A percentile compares a stretch with the other conserved stretches of the same genome.
phyloP scores from a whole-genome alignment of 2,113 vertebrate species.

The Corydoras maculifer region DNA sequence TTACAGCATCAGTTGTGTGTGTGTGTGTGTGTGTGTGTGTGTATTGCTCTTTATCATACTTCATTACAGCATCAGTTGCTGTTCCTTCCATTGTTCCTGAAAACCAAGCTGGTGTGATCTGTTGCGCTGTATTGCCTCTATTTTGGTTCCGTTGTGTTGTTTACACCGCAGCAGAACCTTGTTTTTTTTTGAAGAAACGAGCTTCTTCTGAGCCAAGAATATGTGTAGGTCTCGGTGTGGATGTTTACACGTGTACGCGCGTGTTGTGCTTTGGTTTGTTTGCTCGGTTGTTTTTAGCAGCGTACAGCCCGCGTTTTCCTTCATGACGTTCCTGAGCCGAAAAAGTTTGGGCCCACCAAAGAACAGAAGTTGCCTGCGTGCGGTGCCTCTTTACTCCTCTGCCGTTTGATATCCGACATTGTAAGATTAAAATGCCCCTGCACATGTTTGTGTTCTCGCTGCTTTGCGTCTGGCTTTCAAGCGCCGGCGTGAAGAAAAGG shows the following conservation, averaged over 20 bases:
- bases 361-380: constrained; percentile 50
- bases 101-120: constrained; percentile 28
- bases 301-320: constrained; percentile 2
- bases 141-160: constrained; percentile 38
- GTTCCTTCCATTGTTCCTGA: constrained; percentile 30
- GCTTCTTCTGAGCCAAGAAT: constrained; percentile 29
- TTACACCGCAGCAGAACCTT: constrained; percentile 27
- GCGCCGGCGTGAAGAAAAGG: constrained; percentile 53
- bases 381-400: constrained; percentile 60
- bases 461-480: constrained; percentile 54
- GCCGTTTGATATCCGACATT: constrained; percentile 68
- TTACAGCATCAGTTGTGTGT: too few relatives aligned
- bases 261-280: constrained; percentile 28
- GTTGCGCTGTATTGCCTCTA: constrained; percentile 28
- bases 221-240: constrained; percentile 16
- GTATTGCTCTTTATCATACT: background rate
- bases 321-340: constrained; percentile 33
- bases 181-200: constrained; percentile 32
- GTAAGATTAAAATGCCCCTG: constrained; percentile 51
- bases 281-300: constrained; percentile 16
- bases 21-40: too few relatives aligned
- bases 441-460: background rate
- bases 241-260: constrained; percentile 33
- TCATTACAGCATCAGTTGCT: background rate
- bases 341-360: constrained; percentile 65